phyloP scores from a whole-genome alignment of 2,888 invertebrate genomes.

The Xanthia togata region DNA sequence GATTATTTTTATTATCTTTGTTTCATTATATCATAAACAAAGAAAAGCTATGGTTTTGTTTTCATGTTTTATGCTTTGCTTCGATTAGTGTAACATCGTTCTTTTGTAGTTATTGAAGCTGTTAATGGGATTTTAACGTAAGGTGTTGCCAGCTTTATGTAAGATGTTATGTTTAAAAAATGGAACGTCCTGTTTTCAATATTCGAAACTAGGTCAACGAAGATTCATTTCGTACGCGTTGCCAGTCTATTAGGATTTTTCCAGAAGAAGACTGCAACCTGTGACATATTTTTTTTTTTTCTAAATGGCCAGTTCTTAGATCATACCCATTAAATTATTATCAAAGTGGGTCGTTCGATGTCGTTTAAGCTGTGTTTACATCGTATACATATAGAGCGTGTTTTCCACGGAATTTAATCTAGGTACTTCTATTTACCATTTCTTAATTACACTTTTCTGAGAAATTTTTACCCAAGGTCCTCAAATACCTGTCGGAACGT shows the following conservation, averaged over 20 bases:
- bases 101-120: constrained; percentile 12
- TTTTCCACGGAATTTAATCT: too few relatives aligned
- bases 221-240: not conserved
- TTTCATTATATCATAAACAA: constrained; percentile 22
- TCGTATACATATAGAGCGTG: not conserved
- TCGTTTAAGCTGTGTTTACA: not conserved
- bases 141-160: constrained; percentile 8
- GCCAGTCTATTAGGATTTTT: not conserved
- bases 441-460: not conserved
- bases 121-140: not conserved
- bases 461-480: not conserved
- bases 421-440: not conserved
- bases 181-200: constrained; percentile 4
- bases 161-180: not conserved
- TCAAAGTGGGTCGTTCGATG: not conserved
- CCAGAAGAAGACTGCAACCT: not conserved
- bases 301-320: not conserved
- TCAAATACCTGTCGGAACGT: constrained; percentile 7
- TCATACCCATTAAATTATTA: not conserved
- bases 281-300: too few relatives aligned
- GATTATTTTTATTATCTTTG: constrained; percentile 49
- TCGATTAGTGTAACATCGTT: constrained; percentile 34
- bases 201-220: not conserved
- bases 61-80: constrained; percentile 20
- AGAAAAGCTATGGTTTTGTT: constrained; percentile 8